Percentiles rank a stretch among this genome's conserved stretches.
Evolutionary conservation across 2,113 vertebrate genomes (phyloP).

Genomic region (Sitta europaea): DNA sequence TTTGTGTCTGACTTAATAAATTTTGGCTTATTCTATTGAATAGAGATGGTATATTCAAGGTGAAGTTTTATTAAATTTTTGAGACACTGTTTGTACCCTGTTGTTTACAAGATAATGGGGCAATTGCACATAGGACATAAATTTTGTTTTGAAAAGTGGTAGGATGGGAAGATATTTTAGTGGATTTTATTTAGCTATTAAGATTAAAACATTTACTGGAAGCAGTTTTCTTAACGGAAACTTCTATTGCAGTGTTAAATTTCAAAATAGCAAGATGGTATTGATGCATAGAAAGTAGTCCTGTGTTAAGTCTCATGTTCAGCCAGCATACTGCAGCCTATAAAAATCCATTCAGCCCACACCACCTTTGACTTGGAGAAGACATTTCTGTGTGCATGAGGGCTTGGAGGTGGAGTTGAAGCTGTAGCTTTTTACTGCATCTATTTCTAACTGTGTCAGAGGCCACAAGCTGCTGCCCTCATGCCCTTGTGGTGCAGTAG

Average conservation of each 20-base stretch:
- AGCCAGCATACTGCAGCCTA: background rate
- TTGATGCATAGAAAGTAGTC: background rate
- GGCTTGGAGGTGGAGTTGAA: background rate
- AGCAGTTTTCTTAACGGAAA: background rate
- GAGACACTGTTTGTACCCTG: background rate
- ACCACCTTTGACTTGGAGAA: background rate
- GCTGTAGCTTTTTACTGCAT: background rate
- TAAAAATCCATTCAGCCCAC: background rate
- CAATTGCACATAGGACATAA: background rate
- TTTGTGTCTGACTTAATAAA: background rate
- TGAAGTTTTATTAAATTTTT: background rate
- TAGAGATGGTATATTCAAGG: background rate
- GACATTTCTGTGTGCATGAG: background rate
- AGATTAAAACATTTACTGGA: background rate
- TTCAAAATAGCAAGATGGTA: background rate
- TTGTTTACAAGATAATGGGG: background rate
- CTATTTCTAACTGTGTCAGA: background rate
- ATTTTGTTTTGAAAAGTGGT: background rate
- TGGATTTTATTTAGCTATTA: background rate
- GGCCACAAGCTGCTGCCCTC: background rate
- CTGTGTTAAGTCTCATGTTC: background rate
- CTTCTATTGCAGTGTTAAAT: background rate
- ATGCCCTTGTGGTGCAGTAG: background rate
- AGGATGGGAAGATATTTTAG: background rate
- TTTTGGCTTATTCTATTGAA: background rate